phyloP scores from a whole-genome alignment of 2,797 vertebrate species.

The Poeciliopsis paucimaculata region DNA sequence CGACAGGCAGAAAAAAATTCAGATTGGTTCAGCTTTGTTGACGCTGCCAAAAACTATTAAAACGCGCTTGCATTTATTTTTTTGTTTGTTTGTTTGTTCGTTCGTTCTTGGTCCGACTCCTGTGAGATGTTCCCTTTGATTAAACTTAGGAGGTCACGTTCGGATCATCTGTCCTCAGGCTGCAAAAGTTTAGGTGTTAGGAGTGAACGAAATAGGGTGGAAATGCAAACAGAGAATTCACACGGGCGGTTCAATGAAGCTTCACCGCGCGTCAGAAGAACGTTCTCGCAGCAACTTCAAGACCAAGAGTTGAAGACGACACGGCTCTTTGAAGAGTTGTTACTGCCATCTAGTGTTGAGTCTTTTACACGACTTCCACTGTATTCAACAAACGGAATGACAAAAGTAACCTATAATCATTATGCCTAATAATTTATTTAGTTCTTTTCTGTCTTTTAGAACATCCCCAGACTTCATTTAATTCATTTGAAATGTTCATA shows the following conservation, averaged over 20 bases:
- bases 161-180: not conserved
- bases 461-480: not conserved
- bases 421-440: not conserved
- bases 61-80: not conserved
- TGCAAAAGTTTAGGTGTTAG: not conserved
- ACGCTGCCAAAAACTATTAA: constrained; percentile 17
- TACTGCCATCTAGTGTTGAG: constrained; percentile 57
- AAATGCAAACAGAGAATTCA: not conserved
- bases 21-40: constrained; percentile 47
- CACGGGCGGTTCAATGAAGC: not conserved
- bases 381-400: not conserved
- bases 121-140: not conserved
- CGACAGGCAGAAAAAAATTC: constrained; percentile 37
- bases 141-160: not conserved
- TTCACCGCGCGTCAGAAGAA: not conserved
- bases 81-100: not conserved
- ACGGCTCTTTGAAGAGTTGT: constrained; percentile 2
- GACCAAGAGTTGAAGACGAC: constrained; percentile 11
- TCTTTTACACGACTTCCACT: not conserved
- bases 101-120: not conserved
- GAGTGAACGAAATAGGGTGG: not conserved
- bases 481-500: not conserved
- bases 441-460: not conserved
- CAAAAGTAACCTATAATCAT: not conserved
- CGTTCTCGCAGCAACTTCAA: constrained; percentile 10